A percentile compares a stretch with the other conserved stretches of the same genome.
Evolutionary conservation across 2,888 invertebrate species (phyloP).

Genomic region (Tipula unca): DNA sequence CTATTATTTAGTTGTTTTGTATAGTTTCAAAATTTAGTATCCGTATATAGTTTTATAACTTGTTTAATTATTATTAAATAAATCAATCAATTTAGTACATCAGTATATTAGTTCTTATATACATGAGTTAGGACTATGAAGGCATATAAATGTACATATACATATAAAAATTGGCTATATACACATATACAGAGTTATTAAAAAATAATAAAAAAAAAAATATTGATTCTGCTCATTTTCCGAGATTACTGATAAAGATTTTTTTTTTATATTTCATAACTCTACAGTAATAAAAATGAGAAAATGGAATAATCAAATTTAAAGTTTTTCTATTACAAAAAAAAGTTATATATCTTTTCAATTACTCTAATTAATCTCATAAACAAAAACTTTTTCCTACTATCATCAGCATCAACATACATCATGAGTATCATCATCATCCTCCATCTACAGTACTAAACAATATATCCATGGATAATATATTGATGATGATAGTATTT

Average conservation of each 20-base stretch:
- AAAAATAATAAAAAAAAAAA: background rate
- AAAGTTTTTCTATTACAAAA: background rate
- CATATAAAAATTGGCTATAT: background rate
- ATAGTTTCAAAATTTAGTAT: background rate
- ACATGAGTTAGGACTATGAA: background rate
- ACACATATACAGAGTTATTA: background rate
- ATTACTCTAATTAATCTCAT: constrained; percentile 8
- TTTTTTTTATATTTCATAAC: background rate
- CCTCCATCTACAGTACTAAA: background rate
- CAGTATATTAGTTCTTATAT: background rate
- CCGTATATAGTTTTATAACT: background rate
- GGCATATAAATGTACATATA: background rate
- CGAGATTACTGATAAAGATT: background rate
- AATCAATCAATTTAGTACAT: background rate
- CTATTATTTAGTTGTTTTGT: background rate
- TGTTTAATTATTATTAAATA: background rate
- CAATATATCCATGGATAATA: background rate
- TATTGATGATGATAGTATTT: background rate
- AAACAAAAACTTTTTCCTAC: background rate
- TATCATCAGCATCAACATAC: background rate
- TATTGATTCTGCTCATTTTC: background rate
- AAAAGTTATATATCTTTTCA: background rate
- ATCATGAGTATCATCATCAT: background rate
- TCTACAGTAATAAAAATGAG: background rate
- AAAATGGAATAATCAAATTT: background rate